Conservation (phyloP, 2,113 vertebrate genomes). For the Trematomus loennbergii region DNA sequence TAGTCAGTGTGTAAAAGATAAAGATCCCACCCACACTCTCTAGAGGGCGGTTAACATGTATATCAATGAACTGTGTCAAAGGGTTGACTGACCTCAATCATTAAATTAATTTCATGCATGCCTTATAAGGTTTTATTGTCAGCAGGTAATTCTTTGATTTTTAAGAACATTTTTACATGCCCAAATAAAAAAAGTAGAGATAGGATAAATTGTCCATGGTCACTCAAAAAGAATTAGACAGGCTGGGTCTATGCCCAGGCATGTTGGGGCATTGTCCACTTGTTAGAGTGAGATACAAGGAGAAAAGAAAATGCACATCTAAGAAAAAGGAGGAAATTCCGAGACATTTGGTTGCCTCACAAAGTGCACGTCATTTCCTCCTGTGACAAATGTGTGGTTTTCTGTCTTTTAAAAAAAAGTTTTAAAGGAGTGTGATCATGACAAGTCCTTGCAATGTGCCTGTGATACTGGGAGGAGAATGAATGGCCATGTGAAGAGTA, state of each 20-base stretch:
- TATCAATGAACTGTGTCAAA: constrained; percentile 24
- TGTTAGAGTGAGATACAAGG: constrained; percentile 19
- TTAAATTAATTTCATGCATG: not conserved
- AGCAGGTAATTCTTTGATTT: not conserved
- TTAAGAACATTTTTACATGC: too few species aligned
- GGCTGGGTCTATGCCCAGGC: constrained; percentile 19
- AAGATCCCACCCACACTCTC: constrained; percentile 6
- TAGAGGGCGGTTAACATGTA: constrained; percentile 27
- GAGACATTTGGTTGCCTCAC: constrained; percentile 84
- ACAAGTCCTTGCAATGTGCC: constrained; percentile 73
- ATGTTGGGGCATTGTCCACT: constrained; percentile 39
- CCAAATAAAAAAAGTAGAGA: constrained; percentile 23
- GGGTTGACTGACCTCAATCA: constrained; percentile 9
- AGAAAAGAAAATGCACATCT: constrained; percentile 43
- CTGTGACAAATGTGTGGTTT: constrained; percentile 82
- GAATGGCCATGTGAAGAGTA: constrained; percentile 83
- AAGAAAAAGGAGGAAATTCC: constrained; percentile 79
- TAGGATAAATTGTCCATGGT: constrained; percentile 18
- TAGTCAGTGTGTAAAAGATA: not conserved
- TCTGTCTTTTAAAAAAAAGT: constrained; percentile 78
- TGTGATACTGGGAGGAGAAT: constrained; percentile 76
- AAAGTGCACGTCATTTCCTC: constrained; percentile 84
- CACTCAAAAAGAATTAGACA: not conserved
- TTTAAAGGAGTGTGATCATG: constrained; percentile 79
- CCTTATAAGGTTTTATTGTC: constrained; percentile 18